Conservation (phyloP, 2,113 vertebrate species). For the Aix galericulata region DNA sequence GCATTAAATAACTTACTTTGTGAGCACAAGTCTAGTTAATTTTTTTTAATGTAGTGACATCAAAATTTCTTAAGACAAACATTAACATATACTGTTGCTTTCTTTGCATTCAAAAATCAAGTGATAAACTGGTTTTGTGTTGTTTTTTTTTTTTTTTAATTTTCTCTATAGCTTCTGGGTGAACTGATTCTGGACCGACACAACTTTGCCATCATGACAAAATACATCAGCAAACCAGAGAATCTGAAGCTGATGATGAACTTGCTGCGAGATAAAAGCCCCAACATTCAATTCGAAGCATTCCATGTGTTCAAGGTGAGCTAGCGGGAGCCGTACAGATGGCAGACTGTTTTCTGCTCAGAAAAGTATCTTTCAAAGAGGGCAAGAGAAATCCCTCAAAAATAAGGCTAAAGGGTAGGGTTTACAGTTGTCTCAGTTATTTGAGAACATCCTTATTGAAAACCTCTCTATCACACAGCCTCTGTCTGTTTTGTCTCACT, state of each 20-base stretch:
- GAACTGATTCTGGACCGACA: conserved; percentile 95
- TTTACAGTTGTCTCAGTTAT: background rate
- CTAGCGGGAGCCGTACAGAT: background rate
- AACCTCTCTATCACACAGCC: background rate
- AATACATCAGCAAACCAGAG: conserved; percentile 96
- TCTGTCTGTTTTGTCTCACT: background rate
- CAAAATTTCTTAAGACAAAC: background rate
- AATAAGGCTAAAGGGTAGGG: background rate
- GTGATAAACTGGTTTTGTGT: background rate
- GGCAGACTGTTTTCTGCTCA: background rate
- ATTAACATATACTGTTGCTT: background rate
- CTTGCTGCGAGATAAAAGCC: conserved; percentile 94
- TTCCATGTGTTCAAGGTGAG: conserved; percentile 98
- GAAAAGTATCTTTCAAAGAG: background rate
- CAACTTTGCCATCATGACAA: conserved; percentile 96
- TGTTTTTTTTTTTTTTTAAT: background rate
- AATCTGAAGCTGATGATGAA: conserved; percentile 99
- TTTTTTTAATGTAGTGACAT: background rate
- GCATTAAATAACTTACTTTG: background rate
- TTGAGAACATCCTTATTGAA: background rate
- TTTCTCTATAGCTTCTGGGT: conserved; percentile 84
- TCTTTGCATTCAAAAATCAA: background rate
- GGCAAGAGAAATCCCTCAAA: background rate
- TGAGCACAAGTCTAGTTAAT: background rate
- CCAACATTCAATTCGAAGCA: conserved; percentile 98